Evolutionary conservation across 2,113 vertebrate genomes (phyloP).

Genomic region (Ahaetulla prasina): DNA sequence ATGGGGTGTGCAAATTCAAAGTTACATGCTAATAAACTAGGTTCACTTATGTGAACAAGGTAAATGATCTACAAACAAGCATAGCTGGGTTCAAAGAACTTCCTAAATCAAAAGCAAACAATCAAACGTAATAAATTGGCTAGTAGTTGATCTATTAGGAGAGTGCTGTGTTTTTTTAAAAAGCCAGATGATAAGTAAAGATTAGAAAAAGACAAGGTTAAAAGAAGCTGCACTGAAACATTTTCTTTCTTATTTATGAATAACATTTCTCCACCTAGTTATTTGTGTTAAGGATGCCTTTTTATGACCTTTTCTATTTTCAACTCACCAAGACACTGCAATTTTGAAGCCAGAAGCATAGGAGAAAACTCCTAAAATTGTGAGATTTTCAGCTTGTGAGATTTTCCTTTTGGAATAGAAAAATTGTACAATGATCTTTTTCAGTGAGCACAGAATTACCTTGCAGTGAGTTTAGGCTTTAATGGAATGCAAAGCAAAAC

Average conservation of each 20-base stretch:
- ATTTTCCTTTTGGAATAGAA: background rate
- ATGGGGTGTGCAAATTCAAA: background rate
- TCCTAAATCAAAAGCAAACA: background rate
- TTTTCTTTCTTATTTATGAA: constrained; percentile 20
- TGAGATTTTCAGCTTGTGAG: background rate
- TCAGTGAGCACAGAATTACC: background rate
- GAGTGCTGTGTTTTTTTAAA: background rate
- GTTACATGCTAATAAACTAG: background rate
- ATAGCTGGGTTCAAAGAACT: background rate
- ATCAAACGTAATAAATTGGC: background rate
- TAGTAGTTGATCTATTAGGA: background rate
- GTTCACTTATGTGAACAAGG: background rate
- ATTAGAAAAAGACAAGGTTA: background rate
- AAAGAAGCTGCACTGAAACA: background rate
- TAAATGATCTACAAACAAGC: background rate
- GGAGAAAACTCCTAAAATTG: background rate
- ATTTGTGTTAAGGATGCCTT: background rate
- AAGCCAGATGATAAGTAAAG: background rate
- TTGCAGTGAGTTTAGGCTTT: background rate
- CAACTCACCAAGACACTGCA: background rate
- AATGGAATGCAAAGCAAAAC: background rate
- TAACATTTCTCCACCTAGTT: constrained; percentile 22
- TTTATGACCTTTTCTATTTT: background rate
- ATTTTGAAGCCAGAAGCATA: background rate
- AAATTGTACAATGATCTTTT: background rate